These are phyloP conservation scores for Fukomys damarensis DNA, from an alignment of 2,113 vertebrate species.

Conservation along the genomic window DNA sequence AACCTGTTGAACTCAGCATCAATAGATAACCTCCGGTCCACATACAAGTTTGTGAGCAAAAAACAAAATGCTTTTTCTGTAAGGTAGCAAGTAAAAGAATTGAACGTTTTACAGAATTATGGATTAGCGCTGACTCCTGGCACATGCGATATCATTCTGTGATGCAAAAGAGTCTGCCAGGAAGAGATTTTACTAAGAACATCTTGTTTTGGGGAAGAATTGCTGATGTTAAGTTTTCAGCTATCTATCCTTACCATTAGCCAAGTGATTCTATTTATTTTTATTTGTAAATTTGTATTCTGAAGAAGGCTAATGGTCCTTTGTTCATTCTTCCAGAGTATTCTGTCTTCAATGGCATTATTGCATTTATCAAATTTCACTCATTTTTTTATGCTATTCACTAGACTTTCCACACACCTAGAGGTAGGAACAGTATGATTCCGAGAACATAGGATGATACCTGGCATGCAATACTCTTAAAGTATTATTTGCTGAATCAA, in stretches of 20 bases:
- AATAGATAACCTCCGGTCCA: neutral
- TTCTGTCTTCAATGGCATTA: neutral
- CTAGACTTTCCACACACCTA: neutral
- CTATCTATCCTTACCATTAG: neutral
- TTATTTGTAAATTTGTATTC: neutral
- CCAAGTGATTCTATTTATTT: neutral
- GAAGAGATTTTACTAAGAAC: neutral
- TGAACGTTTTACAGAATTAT: neutral
- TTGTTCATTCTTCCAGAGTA: neutral
- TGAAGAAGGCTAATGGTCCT: neutral
- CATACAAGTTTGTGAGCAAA: neutral
- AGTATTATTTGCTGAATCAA: constrained; percentile 1
- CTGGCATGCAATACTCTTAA: neutral
- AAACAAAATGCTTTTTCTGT: neutral
- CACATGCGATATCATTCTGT: neutral
- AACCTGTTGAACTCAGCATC: neutral
- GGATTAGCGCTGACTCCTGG: neutral
- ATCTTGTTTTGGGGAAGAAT: neutral
- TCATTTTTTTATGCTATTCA: neutral
- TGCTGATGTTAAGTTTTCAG: neutral
- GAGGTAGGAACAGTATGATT: neutral
- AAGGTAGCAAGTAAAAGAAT: neutral
- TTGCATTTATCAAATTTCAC: neutral
- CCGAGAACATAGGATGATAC: neutral
- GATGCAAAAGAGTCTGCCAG: neutral